phyloP scores from a whole-genome alignment of 1,140 invertebrate species.

The Hycleus phaleratus region DNA sequence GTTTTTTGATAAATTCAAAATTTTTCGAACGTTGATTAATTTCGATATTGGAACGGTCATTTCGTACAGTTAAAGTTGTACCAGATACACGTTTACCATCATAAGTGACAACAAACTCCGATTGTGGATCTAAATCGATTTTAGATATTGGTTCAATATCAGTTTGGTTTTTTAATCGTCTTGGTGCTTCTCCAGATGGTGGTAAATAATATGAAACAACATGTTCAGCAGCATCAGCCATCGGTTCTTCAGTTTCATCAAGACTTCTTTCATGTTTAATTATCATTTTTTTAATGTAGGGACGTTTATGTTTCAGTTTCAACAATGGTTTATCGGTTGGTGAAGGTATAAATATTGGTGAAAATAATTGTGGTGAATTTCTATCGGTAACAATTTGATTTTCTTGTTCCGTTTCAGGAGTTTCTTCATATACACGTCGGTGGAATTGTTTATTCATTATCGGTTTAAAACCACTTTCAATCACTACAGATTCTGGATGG shows the following conservation, averaged over 20 bases:
- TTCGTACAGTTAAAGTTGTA: constrained; percentile 50
- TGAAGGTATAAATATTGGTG: constrained; percentile 67
- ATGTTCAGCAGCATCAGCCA: constrained; percentile 60
- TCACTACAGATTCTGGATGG: constrained; percentile 67
- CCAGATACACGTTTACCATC: constrained; percentile 64
- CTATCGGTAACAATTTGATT: constrained; percentile 46
- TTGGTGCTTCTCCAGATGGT: constrained; percentile 38
- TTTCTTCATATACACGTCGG: constrained; percentile 43
- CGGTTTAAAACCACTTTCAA: constrained; percentile 75
- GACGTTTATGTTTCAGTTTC: constrained; percentile 39
- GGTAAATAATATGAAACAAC: constrained; percentile 61
- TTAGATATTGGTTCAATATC: constrained; percentile 20
- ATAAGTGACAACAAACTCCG: constrained; percentile 56
- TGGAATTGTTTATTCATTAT: constrained; percentile 57
- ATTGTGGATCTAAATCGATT: constrained; percentile 41
- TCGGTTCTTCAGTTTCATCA: constrained; percentile 35
- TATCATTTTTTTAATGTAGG: constrained; percentile 27
- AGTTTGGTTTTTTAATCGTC: constrained; percentile 32
- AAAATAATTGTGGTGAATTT: constrained; percentile 51
- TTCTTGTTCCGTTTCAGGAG: constrained; percentile 37
- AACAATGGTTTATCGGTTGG: constrained; percentile 47
- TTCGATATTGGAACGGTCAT: constrained; percentile 42
- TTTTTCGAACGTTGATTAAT: constrained; percentile 45
- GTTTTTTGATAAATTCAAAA: constrained; percentile 51
- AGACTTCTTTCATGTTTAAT: constrained; percentile 17